Percentiles rank a stretch among this genome's conserved stretches.
These are phyloP conservation scores for Lacerta viridis DNA, from an alignment of 2,797 vertebrate species.

Conservation along the genomic window DNA sequence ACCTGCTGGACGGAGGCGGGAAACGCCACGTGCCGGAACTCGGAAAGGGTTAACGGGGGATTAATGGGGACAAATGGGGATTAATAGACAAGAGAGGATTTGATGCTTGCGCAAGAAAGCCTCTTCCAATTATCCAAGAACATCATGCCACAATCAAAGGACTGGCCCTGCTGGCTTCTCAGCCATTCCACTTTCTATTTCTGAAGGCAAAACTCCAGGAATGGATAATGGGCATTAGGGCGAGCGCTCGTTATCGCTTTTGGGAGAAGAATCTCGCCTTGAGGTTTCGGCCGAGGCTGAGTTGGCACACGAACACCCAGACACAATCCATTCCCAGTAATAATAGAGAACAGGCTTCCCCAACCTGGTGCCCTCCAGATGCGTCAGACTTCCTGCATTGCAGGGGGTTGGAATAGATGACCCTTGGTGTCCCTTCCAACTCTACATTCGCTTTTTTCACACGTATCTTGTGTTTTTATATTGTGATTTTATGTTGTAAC, in stretches of 20 bases:
- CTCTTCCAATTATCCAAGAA: not conserved
- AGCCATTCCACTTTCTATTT: not conserved
- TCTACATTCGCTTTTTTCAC: no score
- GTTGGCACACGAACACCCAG: not conserved
- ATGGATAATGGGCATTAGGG: not conserved
- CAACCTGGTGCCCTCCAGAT: not conserved
- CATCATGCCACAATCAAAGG: not conserved
- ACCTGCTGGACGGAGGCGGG: slow-evolving; percentile 45
- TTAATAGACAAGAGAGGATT: not conserved
- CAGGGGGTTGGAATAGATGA: no score
- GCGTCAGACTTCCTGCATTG: no score
- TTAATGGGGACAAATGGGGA: not conserved
- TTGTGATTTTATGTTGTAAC: no score
- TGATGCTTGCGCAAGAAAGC: not conserved
- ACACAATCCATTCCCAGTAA: not conserved
- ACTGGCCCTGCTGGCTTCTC: not conserved
- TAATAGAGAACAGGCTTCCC: not conserved
- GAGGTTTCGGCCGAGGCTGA: not conserved
- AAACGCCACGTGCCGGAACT: not conserved
- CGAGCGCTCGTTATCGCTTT: not conserved
- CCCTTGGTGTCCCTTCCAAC: no score
- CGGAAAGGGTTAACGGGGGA: not conserved
- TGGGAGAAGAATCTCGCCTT: not conserved
- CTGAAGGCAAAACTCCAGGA: not conserved
- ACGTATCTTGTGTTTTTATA: no score